Base-by-base conservation (phyloP, 37 sponge, comb jelly and placozoan genomes). In the Halichondria panicea region DNA sequence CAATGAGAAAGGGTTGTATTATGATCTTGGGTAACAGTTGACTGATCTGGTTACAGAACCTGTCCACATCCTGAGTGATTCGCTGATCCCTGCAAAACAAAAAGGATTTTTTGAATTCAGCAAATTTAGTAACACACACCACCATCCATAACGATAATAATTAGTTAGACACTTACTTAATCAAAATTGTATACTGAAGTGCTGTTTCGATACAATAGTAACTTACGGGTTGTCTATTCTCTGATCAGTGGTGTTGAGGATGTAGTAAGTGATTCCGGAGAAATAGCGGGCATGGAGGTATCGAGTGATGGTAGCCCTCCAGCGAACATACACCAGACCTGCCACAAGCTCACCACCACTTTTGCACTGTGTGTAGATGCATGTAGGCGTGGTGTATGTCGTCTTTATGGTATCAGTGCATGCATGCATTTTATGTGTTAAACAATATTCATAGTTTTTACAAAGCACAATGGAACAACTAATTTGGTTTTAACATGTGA, bases 21-120 rank as follows among this genome's bases (percentile, higher is more conserved):
- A 95, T 76, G 22, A 95, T 22, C 41, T 95, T 80, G 5, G 90
- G 87, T 1, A 91, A 32, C 1, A 76, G 68, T 38, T 88, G 74
- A 58, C 71, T 93, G 68, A 68, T 48, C 39, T 91, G 56, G 27
- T 84, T 55, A 70, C 89, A 88, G 72, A 95, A 83, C 6, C 79
- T 40, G 36, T 91, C 93, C 45, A 95, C 93, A 74, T 95, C 96
- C 59, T 95, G 96, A 28, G 92, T 95, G 9, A 95, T 91, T 24
- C 96, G 75, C 80, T 95, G 95, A 85, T 95, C 95, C 22, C 95
- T 95, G 44, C 1, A 46, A 22, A 55, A 19, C 54, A 33, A 76
- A 32, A 56, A 31, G 44, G 38, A 7, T 31, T 40, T 34, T 25
- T 7, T 37, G 31, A 55, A 31, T 34, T 39, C 12, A 15, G 66